Conservation (phyloP, 1,140 invertebrate species). For the Drosophila kurseongensis region DNA sequence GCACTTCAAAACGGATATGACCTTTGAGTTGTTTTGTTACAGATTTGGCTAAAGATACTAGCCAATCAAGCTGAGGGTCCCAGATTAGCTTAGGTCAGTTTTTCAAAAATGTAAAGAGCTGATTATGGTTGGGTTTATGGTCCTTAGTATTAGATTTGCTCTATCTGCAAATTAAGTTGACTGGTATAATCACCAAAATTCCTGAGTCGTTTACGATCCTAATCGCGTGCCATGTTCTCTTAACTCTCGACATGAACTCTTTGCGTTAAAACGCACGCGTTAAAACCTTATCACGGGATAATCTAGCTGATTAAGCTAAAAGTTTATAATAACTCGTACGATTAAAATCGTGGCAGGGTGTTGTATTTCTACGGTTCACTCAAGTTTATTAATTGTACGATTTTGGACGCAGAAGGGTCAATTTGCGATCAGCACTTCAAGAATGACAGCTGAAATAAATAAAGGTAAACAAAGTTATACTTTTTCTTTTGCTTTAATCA, state of each 20-base stretch:
- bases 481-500: too few species aligned
- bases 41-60: not conserved
- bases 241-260: constrained; percentile 10
- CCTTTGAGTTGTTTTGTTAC: constrained; percentile 11
- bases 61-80: not conserved
- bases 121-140: not conserved
- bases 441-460: constrained; percentile 29
- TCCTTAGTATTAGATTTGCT: not conserved
- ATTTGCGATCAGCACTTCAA: not conserved
- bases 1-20: not conserved
- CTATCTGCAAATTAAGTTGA: constrained; percentile 9
- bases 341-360: constrained; percentile 20
- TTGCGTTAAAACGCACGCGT: constrained; percentile 8
- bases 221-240: constrained; percentile 40
- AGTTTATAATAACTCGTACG: constrained; percentile 16
- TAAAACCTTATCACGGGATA: constrained; percentile 26
- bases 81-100: constrained; percentile 25
- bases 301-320: constrained; percentile 25
- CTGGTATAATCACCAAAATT: constrained; percentile 9
- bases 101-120: not conserved
- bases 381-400: constrained; percentile 7
- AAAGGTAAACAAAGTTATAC: constrained; percentile 13
- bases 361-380: constrained; percentile 7
- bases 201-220: not conserved
- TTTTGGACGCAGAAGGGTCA: not conserved